These are phyloP conservation scores for Heliocidaris tuberculata DNA, from an alignment of 35 echinoderm and acorn worm genomes.

Conservation along the genomic window DNA sequence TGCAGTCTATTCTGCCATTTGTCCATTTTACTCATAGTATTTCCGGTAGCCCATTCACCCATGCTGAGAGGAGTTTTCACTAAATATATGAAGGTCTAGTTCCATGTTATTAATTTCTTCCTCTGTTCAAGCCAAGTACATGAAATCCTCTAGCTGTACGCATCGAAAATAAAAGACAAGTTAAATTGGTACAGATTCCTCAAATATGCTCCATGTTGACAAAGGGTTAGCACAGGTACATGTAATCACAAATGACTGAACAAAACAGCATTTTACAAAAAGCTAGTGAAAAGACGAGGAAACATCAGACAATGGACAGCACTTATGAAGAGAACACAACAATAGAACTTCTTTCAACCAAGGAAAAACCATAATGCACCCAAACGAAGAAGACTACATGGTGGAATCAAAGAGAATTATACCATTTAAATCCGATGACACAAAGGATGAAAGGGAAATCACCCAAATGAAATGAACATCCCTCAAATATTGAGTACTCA, in stretches of 20 bases:
- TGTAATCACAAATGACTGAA: neutral
- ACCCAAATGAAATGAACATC: too few species aligned
- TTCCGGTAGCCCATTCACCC: neutral
- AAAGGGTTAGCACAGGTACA: neutral
- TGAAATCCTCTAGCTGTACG: slow-evolving; percentile 1
- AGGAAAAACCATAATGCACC: neutral
- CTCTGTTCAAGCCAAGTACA: neutral
- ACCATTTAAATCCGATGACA: too few species aligned
- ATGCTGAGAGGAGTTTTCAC: neutral
- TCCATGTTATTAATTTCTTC: neutral
- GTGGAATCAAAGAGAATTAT: too few species aligned
- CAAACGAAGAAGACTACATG: neutral
- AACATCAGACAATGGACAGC: neutral
- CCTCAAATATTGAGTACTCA: too few species aligned
- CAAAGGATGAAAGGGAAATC: too few species aligned
- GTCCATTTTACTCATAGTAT: neutral
- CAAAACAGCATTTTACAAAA: neutral
- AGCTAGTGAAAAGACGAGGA: neutral
- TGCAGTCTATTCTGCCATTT: slow-evolving; percentile 10
- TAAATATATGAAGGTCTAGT: neutral
- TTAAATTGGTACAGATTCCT: neutral
- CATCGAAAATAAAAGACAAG: neutral
- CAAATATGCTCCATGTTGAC: neutral
- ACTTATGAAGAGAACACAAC: neutral
- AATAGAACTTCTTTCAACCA: neutral